Base-by-base conservation (phyloP, 2,888 invertebrate genomes). In the Aporophyla lueneburgensis region DNA sequence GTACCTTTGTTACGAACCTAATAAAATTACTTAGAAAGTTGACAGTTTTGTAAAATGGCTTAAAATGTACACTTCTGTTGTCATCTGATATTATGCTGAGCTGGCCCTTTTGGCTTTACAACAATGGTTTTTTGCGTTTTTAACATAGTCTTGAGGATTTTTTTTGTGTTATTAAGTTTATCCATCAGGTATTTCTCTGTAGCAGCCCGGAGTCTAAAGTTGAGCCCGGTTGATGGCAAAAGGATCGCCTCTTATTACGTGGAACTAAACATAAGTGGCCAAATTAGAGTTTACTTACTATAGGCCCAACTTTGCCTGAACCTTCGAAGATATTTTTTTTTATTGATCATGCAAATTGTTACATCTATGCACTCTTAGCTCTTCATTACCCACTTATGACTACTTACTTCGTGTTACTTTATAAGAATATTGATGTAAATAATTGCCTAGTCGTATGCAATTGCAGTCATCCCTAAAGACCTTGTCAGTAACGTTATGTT, bases 401-500 rank as follows among this genome's bases (percentile, higher is more conserved):
- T n/a, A 21, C 43, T 62, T 27, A n/a, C 21, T 43, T 49, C 49
- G 58, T 71, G 46, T 51, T 80, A 70, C 83, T 83, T 68, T 78
- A 65, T 83, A 83, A 81, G 81, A 81, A 81, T 82, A 82, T 83
- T 85, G 73, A 85, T 85, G 83, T 78, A 65, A 62, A 77, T 78
- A 73, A 83, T 82, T 67, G 40, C 61, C 10, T 10, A 12, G 71
- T 54, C 63, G 79, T 86, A 83, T 83, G 83, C 83, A 86, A 85
- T 68, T 67, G 78, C 70, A 71, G 81, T 83, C 86, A 86, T 86
- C 78, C 79, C 65, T 67, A 43, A 74, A 83, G 89, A 71, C 87
- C 89, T 87, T 90, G 87, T 71, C 14, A 0, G 54, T 86, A 84
- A 84, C 82, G 76, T 68, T 79, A 69, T 83, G 81, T 79, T 72